Conservation (phyloP, 2,888 invertebrate species). For the Lasioglossum marginatum region DNA sequence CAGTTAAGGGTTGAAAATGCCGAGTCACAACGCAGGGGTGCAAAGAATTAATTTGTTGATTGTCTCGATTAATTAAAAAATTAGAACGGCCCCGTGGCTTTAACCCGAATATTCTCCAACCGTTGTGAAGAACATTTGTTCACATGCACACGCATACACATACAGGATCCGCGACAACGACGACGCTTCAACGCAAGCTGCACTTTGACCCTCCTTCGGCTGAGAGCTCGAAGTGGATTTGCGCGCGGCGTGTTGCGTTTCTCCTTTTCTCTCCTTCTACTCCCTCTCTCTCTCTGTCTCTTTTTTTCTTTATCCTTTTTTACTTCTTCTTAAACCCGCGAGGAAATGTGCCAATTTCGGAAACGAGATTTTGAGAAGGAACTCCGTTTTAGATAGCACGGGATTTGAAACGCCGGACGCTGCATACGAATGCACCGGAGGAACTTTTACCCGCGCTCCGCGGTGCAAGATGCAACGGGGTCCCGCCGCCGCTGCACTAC, state of each 20-base stretch:
- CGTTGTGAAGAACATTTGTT: constrained; percentile 26
- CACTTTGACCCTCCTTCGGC: constrained; percentile 34
- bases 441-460: neutral
- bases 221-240: constrained; percentile 33
- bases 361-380: constrained; percentile 45
- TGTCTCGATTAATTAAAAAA: constrained; percentile 45
- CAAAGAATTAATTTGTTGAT: neutral
- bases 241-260: constrained; percentile 12
- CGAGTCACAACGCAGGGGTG: neutral
- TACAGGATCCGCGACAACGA: neutral
- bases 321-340: constrained; percentile 10
- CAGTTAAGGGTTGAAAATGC: neutral
- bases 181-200: constrained; percentile 29
- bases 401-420: constrained; percentile 24
- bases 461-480: neutral
- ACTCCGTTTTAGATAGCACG: constrained; percentile 23
- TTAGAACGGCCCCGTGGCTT: neutral
- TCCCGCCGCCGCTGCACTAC: neutral
- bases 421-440: constrained; percentile 36
- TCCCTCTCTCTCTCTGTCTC: neutral
- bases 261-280: neutral
- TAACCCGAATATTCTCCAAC: constrained; percentile 12
- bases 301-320: neutral
- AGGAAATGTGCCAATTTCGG: constrained; percentile 33
- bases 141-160: neutral